Evolutionary conservation across 2,888 invertebrate species (phyloP).

Genomic region (Andrena haemorrhoa): DNA sequence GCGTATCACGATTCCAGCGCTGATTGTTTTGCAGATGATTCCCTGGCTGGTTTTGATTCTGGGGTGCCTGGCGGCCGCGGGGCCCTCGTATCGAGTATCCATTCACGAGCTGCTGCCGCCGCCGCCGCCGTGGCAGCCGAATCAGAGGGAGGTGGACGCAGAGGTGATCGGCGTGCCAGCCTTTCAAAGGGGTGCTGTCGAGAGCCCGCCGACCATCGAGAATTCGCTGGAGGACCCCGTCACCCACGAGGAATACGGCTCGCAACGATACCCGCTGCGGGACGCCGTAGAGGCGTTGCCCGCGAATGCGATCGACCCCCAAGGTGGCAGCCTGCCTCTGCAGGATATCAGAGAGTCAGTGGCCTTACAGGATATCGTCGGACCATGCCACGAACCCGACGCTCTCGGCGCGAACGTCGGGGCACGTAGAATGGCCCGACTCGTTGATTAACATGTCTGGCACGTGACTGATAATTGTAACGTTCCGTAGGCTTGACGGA

Average conservation of each 20-base stretch:
- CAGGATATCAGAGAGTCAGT: conserved; percentile 34
- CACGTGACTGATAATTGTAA: background rate
- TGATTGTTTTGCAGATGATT: conserved; percentile 43
- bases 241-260: conserved; percentile 81
- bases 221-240: conserved; percentile 16
- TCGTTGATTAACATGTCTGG: background rate
- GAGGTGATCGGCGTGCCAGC: conserved; percentile 71
- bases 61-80: conserved; percentile 38
- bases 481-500: conserved; percentile 48
- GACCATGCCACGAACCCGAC: background rate
- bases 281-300: conserved; percentile 89
- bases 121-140: conserved; percentile 33
- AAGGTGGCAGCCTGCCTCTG: conserved; percentile 1
- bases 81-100: conserved; percentile 49
- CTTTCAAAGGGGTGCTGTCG: conserved; percentile 85
- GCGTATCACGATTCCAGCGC: background rate
- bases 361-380: background rate
- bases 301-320: conserved; percentile 14
- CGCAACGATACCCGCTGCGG: conserved; percentile 88
- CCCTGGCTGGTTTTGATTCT: conserved; percentile 49
- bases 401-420: too few species aligned
- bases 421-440: background rate
- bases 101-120: conserved; percentile 46
- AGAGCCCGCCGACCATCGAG: conserved; percentile 81
- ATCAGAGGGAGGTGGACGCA: conserved; percentile 7